Evolutionary conservation across 2,888 invertebrate genomes (phyloP).

Genomic region (Seladonia tumulorum): DNA sequence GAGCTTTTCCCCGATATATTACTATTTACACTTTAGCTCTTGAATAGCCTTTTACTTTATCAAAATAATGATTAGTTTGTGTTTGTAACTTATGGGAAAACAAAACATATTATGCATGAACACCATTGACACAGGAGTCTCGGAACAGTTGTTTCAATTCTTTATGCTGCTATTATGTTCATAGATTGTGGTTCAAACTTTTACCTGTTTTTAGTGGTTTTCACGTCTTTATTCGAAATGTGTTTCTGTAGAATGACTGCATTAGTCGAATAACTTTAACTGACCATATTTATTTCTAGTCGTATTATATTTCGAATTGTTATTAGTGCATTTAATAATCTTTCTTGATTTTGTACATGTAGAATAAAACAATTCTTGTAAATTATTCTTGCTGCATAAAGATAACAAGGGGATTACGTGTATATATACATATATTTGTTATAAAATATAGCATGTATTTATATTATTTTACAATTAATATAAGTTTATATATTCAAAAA

Average conservation of each 20-base stretch:
- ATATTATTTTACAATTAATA: conserved; percentile 60
- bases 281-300: conserved; percentile 37
- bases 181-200: conserved; percentile 15
- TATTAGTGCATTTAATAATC: conserved; percentile 26
- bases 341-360: conserved; percentile 26
- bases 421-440: conserved; percentile 45
- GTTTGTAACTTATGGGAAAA: conserved; percentile 11
- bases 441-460: conserved; percentile 51
- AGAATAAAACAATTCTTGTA: conserved; percentile 21
- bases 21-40: not conserved
- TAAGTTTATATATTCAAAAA: conserved; percentile 53
- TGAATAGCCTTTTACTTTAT: not conserved
- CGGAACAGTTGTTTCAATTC: conserved; percentile 9
- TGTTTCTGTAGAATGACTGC: conserved; percentile 29
- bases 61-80: not conserved
- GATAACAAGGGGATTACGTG: conserved; percentile 54
- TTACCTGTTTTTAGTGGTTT: conserved; percentile 2
- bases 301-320: conserved; percentile 18
- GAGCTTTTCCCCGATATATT: conserved; percentile 15
- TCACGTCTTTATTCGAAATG: not conserved
- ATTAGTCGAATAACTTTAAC: conserved; percentile 8
- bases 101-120: conserved; percentile 32
- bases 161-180: not conserved
- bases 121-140: conserved; percentile 16
- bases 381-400: conserved; percentile 40